phyloP scores from a whole-genome alignment of 2,888 invertebrate genomes.

The Mechanitis messenoides region DNA sequence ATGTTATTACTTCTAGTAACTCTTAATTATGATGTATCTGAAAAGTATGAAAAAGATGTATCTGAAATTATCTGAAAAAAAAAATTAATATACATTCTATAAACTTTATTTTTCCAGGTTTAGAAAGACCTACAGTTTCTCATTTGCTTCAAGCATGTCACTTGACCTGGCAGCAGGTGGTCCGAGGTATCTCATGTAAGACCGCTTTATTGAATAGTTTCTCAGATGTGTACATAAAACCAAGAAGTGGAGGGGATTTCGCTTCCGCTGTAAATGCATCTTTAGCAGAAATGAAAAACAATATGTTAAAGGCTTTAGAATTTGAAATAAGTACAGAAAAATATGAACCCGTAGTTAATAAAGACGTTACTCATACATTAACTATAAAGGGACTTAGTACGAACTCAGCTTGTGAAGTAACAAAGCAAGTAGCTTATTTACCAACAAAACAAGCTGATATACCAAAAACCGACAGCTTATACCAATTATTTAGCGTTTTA shows the following conservation, averaged over 20 bases:
- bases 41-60: no score
- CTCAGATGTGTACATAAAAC: constrained; percentile 80
- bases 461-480: constrained; percentile 26
- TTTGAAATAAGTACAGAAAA: constrained; percentile 36
- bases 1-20: no score
- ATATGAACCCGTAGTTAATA: constrained; percentile 26
- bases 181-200: constrained; percentile 74
- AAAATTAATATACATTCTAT: background rate
- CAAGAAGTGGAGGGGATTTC: constrained; percentile 65
- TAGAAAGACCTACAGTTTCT: constrained; percentile 78
- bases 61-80: no score
- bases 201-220: constrained; percentile 77
- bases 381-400: constrained; percentile 66
- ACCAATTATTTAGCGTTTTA: constrained; percentile 43
- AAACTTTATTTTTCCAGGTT: constrained; percentile 55
- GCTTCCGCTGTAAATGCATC: constrained; percentile 53
- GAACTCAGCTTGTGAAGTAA: constrained; percentile 68
- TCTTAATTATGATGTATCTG: no score
- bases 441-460: constrained; percentile 41
- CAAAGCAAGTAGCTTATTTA: constrained; percentile 74
- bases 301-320: constrained; percentile 56
- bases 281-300: constrained; percentile 67
- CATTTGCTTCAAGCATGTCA: constrained; percentile 81
- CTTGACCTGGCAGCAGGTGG: constrained; percentile 79
- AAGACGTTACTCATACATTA: constrained; percentile 48